These are phyloP conservation scores for Scatophagus argus DNA, from an alignment of 2,113 vertebrate genomes.

Conservation along the genomic window DNA sequence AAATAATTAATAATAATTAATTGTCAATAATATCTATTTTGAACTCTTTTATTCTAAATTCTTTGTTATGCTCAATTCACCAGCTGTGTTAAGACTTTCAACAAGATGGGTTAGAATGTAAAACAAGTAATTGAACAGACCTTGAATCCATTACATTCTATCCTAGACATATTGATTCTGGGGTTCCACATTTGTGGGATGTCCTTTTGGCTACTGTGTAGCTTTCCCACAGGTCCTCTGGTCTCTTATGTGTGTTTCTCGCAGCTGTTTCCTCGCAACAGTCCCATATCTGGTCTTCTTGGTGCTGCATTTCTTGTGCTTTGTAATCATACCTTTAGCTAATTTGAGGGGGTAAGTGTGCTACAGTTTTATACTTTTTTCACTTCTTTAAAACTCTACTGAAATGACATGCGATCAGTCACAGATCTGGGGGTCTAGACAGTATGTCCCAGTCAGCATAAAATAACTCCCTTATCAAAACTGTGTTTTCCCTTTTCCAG, in stretches of 20 bases:
- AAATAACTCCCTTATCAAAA: neutral
- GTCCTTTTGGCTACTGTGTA: neutral
- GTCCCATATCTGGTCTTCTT: slow-evolving; percentile 45
- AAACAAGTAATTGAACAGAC: neutral
- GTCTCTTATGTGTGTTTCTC: slow-evolving; percentile 31
- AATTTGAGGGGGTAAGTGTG: too few species aligned
- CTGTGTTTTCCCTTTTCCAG: neutral
- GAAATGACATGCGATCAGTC: too few species aligned
- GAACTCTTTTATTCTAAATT: neutral
- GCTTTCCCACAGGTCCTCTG: slow-evolving; percentile 30
- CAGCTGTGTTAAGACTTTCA: neutral
- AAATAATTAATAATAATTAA: neutral
- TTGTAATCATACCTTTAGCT: neutral
- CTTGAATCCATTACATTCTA: neutral
- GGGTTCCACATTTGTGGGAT: slow-evolving; percentile 5
- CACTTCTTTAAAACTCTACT: neutral
- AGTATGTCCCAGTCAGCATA: neutral
- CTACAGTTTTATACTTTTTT: neutral
- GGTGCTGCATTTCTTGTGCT: slow-evolving; percentile 7
- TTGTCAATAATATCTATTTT: neutral
- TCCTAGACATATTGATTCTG: neutral
- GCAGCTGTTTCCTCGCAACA: slow-evolving; percentile 52
- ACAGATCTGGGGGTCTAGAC: neutral
- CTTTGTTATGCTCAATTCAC: neutral
- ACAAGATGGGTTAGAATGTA: neutral